These are phyloP conservation scores for Mus musculus DNA, from an alignment of 2,113 vertebrate species.

Conservation along the genomic window DNA sequence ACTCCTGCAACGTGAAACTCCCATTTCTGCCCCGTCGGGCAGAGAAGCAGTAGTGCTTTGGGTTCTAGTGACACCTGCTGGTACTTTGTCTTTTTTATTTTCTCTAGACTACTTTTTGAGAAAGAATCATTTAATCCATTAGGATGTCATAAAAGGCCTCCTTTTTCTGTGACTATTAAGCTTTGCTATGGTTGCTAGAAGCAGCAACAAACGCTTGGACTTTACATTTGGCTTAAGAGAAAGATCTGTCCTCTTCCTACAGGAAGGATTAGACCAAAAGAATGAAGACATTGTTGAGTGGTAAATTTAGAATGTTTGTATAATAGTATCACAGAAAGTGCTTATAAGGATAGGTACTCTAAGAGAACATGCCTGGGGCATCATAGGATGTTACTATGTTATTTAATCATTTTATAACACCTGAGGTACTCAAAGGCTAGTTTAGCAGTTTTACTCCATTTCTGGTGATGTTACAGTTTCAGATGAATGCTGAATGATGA, in stretches of 20 bases:
- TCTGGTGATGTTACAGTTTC: constrained; percentile 18
- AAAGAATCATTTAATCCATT: constrained; percentile 1
- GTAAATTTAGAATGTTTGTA: neutral
- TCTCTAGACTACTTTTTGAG: neutral
- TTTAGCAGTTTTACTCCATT: constrained; percentile 1
- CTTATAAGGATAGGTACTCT: neutral
- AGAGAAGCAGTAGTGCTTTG: constrained; percentile 37
- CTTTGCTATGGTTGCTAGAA: neutral
- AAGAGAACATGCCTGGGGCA: neutral
- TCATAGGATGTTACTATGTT: neutral
- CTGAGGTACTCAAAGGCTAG: neutral
- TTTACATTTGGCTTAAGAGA: constrained; percentile 2
- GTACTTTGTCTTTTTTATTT: constrained; percentile 48
- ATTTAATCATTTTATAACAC: constrained; percentile 28
- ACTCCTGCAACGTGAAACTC: neutral
- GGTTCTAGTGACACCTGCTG: constrained; percentile 86
- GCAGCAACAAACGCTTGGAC: neutral
- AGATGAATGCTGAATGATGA: neutral
- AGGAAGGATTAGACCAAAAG: neutral
- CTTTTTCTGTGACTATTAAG: neutral
- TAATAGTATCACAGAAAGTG: neutral
- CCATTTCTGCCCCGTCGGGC: neutral
- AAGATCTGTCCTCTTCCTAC: neutral
- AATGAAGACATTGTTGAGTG: neutral
- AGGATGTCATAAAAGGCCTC: neutral